Conservation (phyloP, 2,888 invertebrate species). For the Ennomos quercinarius region DNA sequence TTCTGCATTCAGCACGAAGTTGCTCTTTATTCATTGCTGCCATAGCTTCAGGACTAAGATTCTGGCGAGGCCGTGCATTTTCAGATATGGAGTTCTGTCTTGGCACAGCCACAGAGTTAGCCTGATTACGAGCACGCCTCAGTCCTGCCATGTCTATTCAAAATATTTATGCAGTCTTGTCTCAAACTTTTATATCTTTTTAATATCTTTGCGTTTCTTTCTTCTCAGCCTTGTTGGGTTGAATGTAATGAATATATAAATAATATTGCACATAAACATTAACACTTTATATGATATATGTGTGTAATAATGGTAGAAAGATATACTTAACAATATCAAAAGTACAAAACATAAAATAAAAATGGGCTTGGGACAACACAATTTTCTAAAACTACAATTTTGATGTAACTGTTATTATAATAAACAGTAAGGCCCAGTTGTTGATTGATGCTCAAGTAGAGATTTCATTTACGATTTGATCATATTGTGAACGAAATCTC, state of each 20-base stretch:
- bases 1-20: conserved; percentile 88
- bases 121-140: conserved; percentile 77
- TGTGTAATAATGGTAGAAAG: conserved; percentile 4
- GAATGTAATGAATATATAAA: conserved; percentile 54
- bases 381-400: no score
- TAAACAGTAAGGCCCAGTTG: no score
- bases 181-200: conserved; percentile 24
- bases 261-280: conserved; percentile 36
- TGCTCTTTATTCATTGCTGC: conserved; percentile 88
- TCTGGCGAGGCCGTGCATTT: conserved; percentile 74
- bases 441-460: no score
- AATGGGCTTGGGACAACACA: no score
- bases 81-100: conserved; percentile 77
- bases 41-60: conserved; percentile 79
- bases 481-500: no score
- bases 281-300: conserved; percentile 31
- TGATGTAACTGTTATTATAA: no score
- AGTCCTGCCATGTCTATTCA: conserved; percentile 69
- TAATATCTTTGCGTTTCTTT: conserved; percentile 39
- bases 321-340: not conserved
- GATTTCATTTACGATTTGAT: no score
- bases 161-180: conserved; percentile 40
- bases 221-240: conserved; percentile 46
- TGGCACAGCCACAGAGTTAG: conserved; percentile 70
- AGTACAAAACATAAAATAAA: no score